Evolutionary conservation across 2,888 invertebrate species (phyloP).

Genomic region (Thelaira solivaga): DNA sequence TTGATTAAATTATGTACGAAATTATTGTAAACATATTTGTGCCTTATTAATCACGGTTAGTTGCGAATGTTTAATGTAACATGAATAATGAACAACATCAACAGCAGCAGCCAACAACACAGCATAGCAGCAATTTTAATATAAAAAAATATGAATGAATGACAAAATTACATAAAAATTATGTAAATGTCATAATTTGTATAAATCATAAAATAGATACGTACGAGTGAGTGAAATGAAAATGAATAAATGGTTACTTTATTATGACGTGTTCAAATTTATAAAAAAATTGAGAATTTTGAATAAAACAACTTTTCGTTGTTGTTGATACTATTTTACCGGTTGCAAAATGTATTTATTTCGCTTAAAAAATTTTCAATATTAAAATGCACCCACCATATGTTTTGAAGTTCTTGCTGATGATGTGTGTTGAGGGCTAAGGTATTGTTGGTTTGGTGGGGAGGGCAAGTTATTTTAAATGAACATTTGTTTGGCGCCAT

Average conservation of each 20-base stretch:
- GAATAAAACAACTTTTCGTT: constrained; percentile 23
- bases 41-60: constrained; percentile 62
- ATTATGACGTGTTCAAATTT: background rate
- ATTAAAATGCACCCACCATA: constrained; percentile 6
- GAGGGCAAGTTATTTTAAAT: constrained; percentile 5
- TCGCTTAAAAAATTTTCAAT: background rate
- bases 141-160: constrained; percentile 32
- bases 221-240: too few species aligned
- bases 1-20: constrained; percentile 52
- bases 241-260: constrained; percentile 13
- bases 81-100: constrained; percentile 58
- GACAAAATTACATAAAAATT: constrained; percentile 54
- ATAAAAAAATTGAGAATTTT: background rate
- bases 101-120: constrained; percentile 17
- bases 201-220: constrained; percentile 48
- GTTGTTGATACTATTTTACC: constrained; percentile 2
- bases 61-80: constrained; percentile 58
- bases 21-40: constrained; percentile 38
- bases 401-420: background rate
- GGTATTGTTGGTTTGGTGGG: background rate
- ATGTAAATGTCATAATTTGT: constrained; percentile 60
- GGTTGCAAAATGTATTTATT: background rate
- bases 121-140: too few species aligned
- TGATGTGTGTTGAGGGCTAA: background rate
- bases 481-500: constrained; percentile 60